phyloP scores from a whole-genome alignment of 1,140 invertebrate species.

The Lanistes nyassanus region DNA sequence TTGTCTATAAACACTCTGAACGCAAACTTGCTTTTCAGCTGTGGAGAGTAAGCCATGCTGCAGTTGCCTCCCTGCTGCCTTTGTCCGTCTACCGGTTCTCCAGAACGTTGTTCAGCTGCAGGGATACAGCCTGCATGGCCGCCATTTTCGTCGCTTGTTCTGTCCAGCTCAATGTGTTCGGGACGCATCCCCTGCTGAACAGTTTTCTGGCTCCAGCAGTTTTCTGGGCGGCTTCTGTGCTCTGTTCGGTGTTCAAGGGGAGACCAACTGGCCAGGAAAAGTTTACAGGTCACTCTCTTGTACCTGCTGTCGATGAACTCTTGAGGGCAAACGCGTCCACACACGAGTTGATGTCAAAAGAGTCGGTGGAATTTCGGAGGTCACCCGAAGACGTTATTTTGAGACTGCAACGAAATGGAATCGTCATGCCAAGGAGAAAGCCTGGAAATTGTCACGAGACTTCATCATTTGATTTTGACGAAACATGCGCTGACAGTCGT shows the following conservation, averaged over 20 bases:
- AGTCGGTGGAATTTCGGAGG: too few relatives aligned
- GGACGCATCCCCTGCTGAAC: conserved; percentile 58
- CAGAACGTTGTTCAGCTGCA: conserved; percentile 28
- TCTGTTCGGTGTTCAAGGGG: not conserved
- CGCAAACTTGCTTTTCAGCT: conserved; percentile 42
- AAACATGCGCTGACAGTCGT: too few relatives aligned
- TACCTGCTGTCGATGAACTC: not conserved
- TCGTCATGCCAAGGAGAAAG: too few relatives aligned
- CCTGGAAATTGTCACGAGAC: too few relatives aligned
- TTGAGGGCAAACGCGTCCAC: too few relatives aligned
- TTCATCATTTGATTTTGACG: too few relatives aligned
- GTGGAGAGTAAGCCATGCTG: conserved; percentile 46
- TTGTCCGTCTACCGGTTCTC: conserved; percentile 47
- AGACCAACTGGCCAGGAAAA: not conserved
- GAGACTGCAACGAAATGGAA: too few relatives aligned
- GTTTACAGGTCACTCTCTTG: not conserved
- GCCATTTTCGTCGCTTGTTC: conserved; percentile 48
- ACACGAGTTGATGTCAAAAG: too few relatives aligned
- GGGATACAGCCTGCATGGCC: conserved; percentile 45
- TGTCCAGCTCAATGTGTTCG: conserved; percentile 49
- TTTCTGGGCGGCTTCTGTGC: conserved; percentile 29
- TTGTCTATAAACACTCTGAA: too few relatives aligned
- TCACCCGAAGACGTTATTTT: too few relatives aligned
- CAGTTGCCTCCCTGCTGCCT: conserved; percentile 49
- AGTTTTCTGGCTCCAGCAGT: conserved; percentile 54